phyloP scores from a whole-genome alignment of 1,140 invertebrate genomes.

The Bombus vancouverensis region DNA sequence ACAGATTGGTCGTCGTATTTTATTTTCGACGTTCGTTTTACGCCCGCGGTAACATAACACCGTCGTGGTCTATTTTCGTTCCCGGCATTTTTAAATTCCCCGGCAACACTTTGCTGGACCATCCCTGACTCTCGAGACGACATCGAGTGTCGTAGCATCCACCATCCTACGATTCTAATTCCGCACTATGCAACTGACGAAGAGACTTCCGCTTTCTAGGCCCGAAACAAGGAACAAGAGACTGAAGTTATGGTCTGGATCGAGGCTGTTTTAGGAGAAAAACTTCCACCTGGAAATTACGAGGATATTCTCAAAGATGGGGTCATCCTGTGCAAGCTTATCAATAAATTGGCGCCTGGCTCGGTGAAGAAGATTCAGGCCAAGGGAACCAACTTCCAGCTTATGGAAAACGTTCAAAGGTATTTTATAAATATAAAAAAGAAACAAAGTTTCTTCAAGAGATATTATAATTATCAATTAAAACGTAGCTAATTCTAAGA shows the following conservation, averaged over 20 bases:
- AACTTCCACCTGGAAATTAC: conserved; percentile 91
- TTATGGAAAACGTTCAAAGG: conserved; percentile 99
- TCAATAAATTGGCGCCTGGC: conserved; percentile 97
- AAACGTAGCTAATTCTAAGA: neutral
- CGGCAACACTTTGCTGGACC: conserved; percentile 15
- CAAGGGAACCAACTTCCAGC: conserved; percentile 97
- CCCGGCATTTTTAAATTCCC: conserved; percentile 64
- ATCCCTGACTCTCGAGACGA: neutral
- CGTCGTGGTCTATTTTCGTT: conserved; percentile 64
- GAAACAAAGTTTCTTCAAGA: neutral
- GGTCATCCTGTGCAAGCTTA: conserved; percentile 95
- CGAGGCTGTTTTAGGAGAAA: conserved; percentile 92
- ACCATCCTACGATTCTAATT: neutral
- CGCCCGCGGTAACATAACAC: conserved; percentile 61
- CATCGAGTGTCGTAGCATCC: neutral
- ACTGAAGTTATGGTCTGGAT: conserved; percentile 96
- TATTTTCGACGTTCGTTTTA: conserved; percentile 66
- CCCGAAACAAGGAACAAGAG: conserved; percentile 95
- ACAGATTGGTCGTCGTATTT: conserved; percentile 58
- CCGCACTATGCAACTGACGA: neutral
- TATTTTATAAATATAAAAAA: conserved; percentile 63
- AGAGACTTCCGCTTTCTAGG: conserved; percentile 80
- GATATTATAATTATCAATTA: neutral
- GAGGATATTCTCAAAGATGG: conserved; percentile 97
- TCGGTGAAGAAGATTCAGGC: conserved; percentile 98